Evolutionary conservation across 2,113 vertebrate species (phyloP), one percentile per base, ranked within the genome.

Genomic region (Sinocyclocheilus rhinocerous): DNA sequence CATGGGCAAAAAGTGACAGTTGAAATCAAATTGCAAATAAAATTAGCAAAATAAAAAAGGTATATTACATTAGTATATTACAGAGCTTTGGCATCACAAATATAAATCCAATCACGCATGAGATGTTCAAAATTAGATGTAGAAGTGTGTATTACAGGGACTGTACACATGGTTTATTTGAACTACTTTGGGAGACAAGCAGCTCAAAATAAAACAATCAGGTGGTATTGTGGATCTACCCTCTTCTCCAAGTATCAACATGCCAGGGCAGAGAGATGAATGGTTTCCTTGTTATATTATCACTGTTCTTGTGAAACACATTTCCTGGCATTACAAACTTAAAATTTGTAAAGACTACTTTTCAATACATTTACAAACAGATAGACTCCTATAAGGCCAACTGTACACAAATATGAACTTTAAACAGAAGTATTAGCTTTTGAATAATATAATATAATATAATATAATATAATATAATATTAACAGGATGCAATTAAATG

Each of bases 241-340:
- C 26, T 72, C 12, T 10, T 33, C 18, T 70, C 65, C 81, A 24
- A 52, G 81, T 72, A 83, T 57, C 67, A 72, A 83, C 63, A 72
- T 7, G 65, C 63, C 26, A 72, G 65, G 16, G 33, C 6, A 81
- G 26, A 72, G 16, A 22, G 16, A 57, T 52, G 48, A 83, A 55
- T 83, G 45, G 29, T 55, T 69, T 70, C 81, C 81, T 55, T 83
- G 63, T 83, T 36, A 29, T 52, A 18, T 6, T 29, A 48, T 52
- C 39, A 81, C 42, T 67, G 22, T 81, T 81, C 79, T 72, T 83
- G 45, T 22, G 48, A 83, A 82, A 70, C n/a, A 16, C 10, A 76
- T 76, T 76, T 29, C 39, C 42, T 50, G 45, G 12, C 13, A 8
- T 76, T 16, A 50, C 13, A 50, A 76, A 76, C 42, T 24, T 76